Evolutionary conservation across 1,140 invertebrate species (phyloP).

Genomic region (Hestina assimilis): DNA sequence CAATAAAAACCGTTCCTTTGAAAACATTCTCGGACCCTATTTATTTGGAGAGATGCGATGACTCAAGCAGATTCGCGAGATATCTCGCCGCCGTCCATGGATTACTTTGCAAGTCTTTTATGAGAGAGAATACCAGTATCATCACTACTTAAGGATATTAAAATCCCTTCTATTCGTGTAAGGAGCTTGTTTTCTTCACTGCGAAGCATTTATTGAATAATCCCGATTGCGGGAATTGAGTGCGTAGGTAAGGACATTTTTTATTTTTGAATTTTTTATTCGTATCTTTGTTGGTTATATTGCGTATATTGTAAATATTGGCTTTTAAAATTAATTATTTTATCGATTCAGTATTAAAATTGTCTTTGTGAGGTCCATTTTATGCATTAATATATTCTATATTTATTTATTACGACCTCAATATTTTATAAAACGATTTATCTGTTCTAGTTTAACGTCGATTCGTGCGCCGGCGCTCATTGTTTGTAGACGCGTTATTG

Average conservation of each 20-base stretch:
- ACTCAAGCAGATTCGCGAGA: constrained; percentile 71
- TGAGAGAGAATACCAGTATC: constrained; percentile 69
- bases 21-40: constrained; percentile 59
- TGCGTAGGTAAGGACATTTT: not conserved
- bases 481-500: too few species aligned
- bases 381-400: not conserved
- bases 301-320: not conserved
- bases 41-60: constrained; percentile 74
- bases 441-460: constrained; percentile 3
- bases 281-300: not conserved
- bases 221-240: constrained; percentile 41
- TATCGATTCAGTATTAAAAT: too few species aligned
- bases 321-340: too few species aligned
- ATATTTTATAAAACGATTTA: constrained; percentile 4
- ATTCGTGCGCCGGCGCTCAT: too few species aligned
- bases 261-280: not conserved
- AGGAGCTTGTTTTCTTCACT: constrained; percentile 73
- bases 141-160: constrained; percentile 78
- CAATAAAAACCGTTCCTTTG: constrained; percentile 54
- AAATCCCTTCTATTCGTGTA: constrained; percentile 74
- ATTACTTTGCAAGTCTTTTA: constrained; percentile 77
- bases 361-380: too few species aligned
- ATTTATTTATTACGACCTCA: constrained; percentile 11
- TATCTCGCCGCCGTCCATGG: constrained; percentile 66
- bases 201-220: constrained; percentile 62